Base-by-base conservation (phyloP, 2,888 invertebrate genomes). In the Conus canariensis region DNA sequence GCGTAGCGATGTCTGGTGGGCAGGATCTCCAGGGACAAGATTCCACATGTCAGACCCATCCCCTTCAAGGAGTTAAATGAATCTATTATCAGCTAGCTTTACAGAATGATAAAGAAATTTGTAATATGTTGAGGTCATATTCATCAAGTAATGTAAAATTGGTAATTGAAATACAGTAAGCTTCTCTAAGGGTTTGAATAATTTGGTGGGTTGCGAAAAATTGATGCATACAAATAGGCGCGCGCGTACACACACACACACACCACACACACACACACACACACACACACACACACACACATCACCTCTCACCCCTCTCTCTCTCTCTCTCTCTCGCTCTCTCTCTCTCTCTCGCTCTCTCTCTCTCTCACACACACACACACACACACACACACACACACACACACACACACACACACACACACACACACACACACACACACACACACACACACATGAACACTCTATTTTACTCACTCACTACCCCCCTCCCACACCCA, bases 1-100 rank as follows among this genome's bases (percentile, higher is more conserved):
- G 92, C 91, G 6, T 93, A 94, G 5, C 94, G 90, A 59, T 91
- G 90, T 10, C 92, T 90, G 12, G 94, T 92, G 0, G 94, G 94
- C 64, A 94, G 92, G 82, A 94, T 86, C 89, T 94, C 94, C 82
- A 92, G 58, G 19, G 87, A 25, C 85, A 92, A 67, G 4, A 91
- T 90, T 9, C 77, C 88, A n/a, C 89, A 82, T 16, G 88, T 83
- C n/a, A 92, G 74, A 1, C 87, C 92, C 5, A 91, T 92, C 2
- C 91, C 92, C 93, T 92, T 80, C 45, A 45, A 45, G 45, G 45
- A 45, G 45, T 45, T 45, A 45, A 45, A 45, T 45, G 45, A 45
- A 45, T 45, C 45, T 45, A 45, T 45, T 45, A 45, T 45, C 45
- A 45, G 4, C 45, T 4, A 45, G 45, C 30, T 45, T 1, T 45